Conservation (phyloP, 2,888 invertebrate genomes). For the Idaea straminata region DNA sequence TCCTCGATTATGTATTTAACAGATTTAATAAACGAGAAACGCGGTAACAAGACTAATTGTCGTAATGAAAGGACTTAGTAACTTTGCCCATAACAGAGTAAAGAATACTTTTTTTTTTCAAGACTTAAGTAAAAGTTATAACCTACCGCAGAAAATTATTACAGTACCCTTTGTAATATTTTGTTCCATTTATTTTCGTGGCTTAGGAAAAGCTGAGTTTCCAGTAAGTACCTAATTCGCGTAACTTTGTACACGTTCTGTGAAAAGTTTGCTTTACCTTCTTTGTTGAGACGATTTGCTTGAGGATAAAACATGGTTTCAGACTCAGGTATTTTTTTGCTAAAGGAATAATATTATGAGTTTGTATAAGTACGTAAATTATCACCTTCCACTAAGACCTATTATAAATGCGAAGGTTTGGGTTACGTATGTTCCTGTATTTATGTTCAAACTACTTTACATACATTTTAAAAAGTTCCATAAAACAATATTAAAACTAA, state of each 20-base stretch:
- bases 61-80: conserved; percentile 9
- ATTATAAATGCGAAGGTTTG: no score
- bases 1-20: not conserved
- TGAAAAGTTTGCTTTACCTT: conserved; percentile 6
- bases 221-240: conserved; percentile 16
- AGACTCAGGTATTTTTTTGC: not conserved
- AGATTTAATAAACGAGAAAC: not conserved
- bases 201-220: conserved; percentile 7
- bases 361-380: not conserved
- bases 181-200: conserved; percentile 6
- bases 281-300: conserved; percentile 2
- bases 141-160: conserved; percentile 14
- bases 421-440: no score
- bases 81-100: conserved; percentile 14
- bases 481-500: no score
- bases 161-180: conserved; percentile 16
- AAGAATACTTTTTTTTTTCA: conserved; percentile 15
- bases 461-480: no score
- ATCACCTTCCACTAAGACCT: not conserved
- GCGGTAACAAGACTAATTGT: not conserved
- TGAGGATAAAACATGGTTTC: not conserved
- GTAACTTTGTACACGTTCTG: conserved; percentile 1
- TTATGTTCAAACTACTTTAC: no score
- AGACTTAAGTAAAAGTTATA: conserved; percentile 15
- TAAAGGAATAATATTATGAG: not conserved